Evolutionary conservation across 2,797 vertebrate species (phyloP).

Genomic region (Tarsius wallacei): DNA sequence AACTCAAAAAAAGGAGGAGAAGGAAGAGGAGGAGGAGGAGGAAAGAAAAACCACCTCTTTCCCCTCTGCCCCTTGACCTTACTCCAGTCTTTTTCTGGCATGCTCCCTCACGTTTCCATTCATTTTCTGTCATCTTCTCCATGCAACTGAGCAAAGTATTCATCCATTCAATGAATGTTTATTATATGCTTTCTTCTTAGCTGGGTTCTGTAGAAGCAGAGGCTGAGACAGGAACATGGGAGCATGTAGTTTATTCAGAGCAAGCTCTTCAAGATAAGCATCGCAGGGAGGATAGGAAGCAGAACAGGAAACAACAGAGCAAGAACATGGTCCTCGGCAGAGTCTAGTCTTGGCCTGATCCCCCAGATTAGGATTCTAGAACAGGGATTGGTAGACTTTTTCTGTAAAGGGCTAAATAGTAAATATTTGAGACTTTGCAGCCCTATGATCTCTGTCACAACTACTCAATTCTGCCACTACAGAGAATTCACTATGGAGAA

Average conservation of each 20-base stretch:
- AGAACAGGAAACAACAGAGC: background rate
- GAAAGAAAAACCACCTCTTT: too few relatives aligned
- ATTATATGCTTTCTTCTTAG: background rate
- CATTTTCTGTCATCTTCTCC: background rate
- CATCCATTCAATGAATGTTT: background rate
- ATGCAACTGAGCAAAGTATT: background rate
- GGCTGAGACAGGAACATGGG: background rate
- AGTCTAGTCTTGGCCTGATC: background rate
- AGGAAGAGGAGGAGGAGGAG: too few relatives aligned
- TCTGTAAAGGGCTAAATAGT: background rate
- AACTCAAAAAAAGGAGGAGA: too few relatives aligned
- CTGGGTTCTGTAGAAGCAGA: background rate
- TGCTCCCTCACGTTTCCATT: background rate
- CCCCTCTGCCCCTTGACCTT: accelerated
- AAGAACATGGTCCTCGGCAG: background rate
- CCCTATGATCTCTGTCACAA: background rate
- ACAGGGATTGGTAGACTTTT: background rate
- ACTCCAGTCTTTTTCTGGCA: background rate
- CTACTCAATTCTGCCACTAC: background rate
- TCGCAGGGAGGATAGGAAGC: background rate
- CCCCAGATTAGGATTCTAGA: background rate
- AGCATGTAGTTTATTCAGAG: background rate
- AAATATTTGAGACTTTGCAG: background rate
- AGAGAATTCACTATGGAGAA: background rate
- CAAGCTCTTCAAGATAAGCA: background rate